Evolutionary conservation across 2,113 vertebrate genomes (phyloP), one percentile per base, ranked within the genome.

Genomic region (Macroglossus sobrinus): DNA sequence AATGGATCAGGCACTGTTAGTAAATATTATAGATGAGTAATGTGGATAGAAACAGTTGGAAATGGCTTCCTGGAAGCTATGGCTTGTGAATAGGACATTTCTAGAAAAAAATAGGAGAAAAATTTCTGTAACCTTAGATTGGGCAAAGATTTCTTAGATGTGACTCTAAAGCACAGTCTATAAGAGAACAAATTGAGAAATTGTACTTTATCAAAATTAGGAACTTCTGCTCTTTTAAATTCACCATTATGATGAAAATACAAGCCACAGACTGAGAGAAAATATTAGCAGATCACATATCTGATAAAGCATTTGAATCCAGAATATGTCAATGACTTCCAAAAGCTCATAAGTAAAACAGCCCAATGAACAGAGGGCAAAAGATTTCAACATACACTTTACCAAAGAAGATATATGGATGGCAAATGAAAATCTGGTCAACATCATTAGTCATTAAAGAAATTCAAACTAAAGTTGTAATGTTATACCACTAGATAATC

Each of bases 401-500:
- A 30, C 30, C 30, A 53, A n/a, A 43, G 53, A 53, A 53, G 43
- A 45, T 28, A n/a, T 30, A 2, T 5, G 47, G 11, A 30, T 57
- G 28, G 26, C 47, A 33, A 15, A 8, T 11, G 16, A 26, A 55
- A 50, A 55, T 30, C 38, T 2, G 5, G 33, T 40, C 6, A 5
- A 21, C 16, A 1, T 61, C 24, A 1, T 19, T 24, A 5, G 40
- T n/a, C 33, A 1, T 43, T n/a, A 63, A 13, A 85, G 66, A 47
- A 47, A 47, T 59, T 66, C 16, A 57, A 38, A 45, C 11, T 19
- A 0, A 53, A 71, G 21, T n/a, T 53, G 18, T 1, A 0, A 0
- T 16, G 15, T 38, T 2, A 6, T 38, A 18, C 0, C 12, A 12
- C 6, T 4, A 0, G 59, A 2, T 9, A 5, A 19, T 64, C 16